These are phyloP conservation scores for Papilio helenus DNA, from an alignment of 1,140 invertebrate genomes.

Conservation along the genomic window DNA sequence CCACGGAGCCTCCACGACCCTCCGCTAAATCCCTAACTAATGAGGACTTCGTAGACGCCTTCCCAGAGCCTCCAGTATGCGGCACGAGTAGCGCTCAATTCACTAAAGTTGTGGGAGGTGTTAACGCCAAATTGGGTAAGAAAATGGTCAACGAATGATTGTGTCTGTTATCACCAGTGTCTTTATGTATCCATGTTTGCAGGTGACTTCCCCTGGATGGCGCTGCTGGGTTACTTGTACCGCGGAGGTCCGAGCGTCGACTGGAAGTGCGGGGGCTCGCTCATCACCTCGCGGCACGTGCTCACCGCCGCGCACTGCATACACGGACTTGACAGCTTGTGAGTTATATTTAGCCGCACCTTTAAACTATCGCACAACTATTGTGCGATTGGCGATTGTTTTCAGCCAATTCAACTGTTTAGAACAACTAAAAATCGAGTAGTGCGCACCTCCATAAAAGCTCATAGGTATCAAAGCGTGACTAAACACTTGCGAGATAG, in stretches of 20 bases:
- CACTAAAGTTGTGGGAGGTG: slow-evolving; percentile 64
- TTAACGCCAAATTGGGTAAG: slow-evolving; percentile 71
- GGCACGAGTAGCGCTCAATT: slow-evolving; percentile 63
- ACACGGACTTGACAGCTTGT: slow-evolving; percentile 81
- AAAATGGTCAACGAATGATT: background rate
- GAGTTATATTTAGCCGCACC: slow-evolving; percentile 51
- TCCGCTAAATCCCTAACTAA: slow-evolving; percentile 37
- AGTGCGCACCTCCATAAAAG: too few relatives aligned
- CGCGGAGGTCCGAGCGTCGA: slow-evolving; percentile 71
- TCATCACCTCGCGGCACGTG: slow-evolving; percentile 89
- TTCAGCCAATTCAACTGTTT: too few relatives aligned
- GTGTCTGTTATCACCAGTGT: too few relatives aligned
- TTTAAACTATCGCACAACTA: too few relatives aligned
- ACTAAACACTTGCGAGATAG: too few relatives aligned
- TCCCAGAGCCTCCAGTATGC: slow-evolving; percentile 65
- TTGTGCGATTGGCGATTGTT: too few relatives aligned
- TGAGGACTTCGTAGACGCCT: slow-evolving; percentile 46
- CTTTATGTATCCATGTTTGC: background rate
- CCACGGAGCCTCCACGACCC: slow-evolving; percentile 28
- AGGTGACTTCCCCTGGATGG: slow-evolving; percentile 90
- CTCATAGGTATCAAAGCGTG: too few relatives aligned
- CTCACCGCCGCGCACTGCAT: slow-evolving; percentile 94
- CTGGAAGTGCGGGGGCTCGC: slow-evolving; percentile 92
- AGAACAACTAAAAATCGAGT: too few relatives aligned
- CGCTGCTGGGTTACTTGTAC: slow-evolving; percentile 86